Conservation (phyloP, 2,888 invertebrate species). For the Eristalinus sepulchralis region DNA sequence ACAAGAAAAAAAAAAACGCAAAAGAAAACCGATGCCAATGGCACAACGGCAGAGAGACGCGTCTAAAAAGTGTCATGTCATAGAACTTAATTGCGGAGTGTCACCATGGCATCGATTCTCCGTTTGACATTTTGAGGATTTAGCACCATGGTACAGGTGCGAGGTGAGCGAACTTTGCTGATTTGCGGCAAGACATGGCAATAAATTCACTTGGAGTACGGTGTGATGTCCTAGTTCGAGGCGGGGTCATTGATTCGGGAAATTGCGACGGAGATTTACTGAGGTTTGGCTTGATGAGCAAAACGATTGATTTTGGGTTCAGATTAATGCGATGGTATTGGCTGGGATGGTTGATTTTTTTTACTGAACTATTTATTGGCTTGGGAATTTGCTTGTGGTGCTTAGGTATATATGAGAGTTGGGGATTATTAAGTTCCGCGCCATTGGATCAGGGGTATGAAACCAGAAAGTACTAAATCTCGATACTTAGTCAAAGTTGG, state of each 20-base stretch:
- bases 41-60: neutral
- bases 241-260: neutral
- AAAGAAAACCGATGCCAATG: neutral
- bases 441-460: no score
- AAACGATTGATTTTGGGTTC: neutral
- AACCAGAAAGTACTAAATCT: no score
- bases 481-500: no score
- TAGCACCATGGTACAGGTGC: slow-evolving; percentile 7
- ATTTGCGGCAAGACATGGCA: neutral
- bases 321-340: neutral
- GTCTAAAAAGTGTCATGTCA: slow-evolving; percentile 17
- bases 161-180: slow-evolving; percentile 8
- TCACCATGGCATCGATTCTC: neutral
- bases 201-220: neutral
- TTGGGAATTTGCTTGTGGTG: no score
- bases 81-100: slow-evolving; percentile 20
- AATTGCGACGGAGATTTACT: neutral
- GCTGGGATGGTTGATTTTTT: no score
- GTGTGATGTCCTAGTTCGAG: neutral
- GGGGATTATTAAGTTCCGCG: no score
- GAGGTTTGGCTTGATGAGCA: neutral
- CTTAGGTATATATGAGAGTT: no score
- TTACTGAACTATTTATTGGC: no score
- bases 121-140: neutral
- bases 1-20: neutral